These are phyloP conservation scores for Irena cyanogastra DNA, from an alignment of 2,113 vertebrate genomes.

Conservation along the genomic window DNA sequence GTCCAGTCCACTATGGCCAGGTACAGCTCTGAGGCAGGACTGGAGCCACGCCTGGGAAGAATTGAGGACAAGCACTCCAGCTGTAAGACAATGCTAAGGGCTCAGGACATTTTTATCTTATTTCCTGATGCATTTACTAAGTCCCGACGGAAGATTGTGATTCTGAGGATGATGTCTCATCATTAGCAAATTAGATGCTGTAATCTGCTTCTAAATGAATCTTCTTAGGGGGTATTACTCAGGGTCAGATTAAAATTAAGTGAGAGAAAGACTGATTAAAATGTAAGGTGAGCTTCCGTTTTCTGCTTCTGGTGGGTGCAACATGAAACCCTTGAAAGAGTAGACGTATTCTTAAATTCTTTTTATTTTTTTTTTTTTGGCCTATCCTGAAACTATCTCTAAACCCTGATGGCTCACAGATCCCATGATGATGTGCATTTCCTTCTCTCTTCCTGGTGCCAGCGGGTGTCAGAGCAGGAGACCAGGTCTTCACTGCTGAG, in stretches of 20 bases:
- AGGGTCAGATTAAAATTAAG: constrained; percentile 62
- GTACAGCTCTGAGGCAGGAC: neutral
- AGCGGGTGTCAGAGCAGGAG: neutral
- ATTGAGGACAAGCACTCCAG: neutral
- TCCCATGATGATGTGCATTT: neutral
- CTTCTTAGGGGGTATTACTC: constrained; percentile 60
- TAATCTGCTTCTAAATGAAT: constrained; percentile 66
- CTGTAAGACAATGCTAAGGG: neutral
- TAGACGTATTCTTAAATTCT: constrained; percentile 15
- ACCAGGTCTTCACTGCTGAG: neutral
- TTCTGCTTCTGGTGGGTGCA: neutral
- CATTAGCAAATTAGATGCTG: constrained; percentile 59
- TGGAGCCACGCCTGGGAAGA: neutral
- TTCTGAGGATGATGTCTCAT: constrained; percentile 54
- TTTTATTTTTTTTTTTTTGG: neutral
- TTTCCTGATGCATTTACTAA: constrained; percentile 10
- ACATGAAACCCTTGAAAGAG: neutral
- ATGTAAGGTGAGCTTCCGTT: constrained; percentile 51
- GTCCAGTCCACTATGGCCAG: neutral
- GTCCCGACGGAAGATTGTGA: neutral
- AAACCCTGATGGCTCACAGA: neutral
- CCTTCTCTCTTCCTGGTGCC: neutral
- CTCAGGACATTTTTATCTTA: neutral
- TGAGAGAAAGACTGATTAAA: constrained; percentile 52
- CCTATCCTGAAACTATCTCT: neutral